phyloP scores from a whole-genome alignment of 2,888 invertebrate genomes.

The Drosophila nigricruria region DNA sequence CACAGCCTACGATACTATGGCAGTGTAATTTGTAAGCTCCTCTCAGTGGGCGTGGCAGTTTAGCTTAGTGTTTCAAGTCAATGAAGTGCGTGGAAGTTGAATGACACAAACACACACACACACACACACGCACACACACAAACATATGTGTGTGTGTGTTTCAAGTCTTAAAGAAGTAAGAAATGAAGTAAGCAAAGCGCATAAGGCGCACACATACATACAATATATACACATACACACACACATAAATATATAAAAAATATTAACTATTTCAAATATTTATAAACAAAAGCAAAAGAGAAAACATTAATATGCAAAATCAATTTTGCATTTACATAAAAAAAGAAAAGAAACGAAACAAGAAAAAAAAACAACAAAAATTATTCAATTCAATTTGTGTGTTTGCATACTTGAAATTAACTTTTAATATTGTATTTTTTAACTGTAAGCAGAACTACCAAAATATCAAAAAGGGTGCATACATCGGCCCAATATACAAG shows the following conservation, averaged over 20 bases:
- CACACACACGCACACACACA: constrained; percentile 31
- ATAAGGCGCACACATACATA: constrained; percentile 51
- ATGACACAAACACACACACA: constrained; percentile 60
- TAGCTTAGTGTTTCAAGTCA: constrained; percentile 67
- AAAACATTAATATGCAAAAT: constrained; percentile 31
- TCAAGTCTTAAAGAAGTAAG: constrained; percentile 21
- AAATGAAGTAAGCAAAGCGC: constrained; percentile 43
- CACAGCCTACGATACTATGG: constrained; percentile 99
- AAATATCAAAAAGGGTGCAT: constrained; percentile 58
- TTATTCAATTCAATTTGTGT: constrained; percentile 38
- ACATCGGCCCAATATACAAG: constrained; percentile 17
- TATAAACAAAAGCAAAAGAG: constrained; percentile 38
- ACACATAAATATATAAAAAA: constrained; percentile 45
- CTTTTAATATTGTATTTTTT: constrained; percentile 68
- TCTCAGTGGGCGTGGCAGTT: constrained; percentile 64
- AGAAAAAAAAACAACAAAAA: constrained; percentile 9
- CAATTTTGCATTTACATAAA: constrained; percentile 42
- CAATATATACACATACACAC: constrained; percentile 35
- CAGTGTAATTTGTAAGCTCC: constrained; percentile 95
- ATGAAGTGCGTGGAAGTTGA: constrained; percentile 78
- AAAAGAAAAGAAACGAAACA: not conserved
- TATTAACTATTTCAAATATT: constrained; percentile 77
- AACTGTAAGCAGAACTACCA: constrained; percentile 64
- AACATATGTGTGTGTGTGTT: not conserved
- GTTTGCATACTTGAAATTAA: constrained; percentile 55